Percentiles rank a stretch among this genome's conserved stretches.
Conservation (phyloP, 2,888 invertebrate genomes). For the Dasypogon diadema region DNA sequence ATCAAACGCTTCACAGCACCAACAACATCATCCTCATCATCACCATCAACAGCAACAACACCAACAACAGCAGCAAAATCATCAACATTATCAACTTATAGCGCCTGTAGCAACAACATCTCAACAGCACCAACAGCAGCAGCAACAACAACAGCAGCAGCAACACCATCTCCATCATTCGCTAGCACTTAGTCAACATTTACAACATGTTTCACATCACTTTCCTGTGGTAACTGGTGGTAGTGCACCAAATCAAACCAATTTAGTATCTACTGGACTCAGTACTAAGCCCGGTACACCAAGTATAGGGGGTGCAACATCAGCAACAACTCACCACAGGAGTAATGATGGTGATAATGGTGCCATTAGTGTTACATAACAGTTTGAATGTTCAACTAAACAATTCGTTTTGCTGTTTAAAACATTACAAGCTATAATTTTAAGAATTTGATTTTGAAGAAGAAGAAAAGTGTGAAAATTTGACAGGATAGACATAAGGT, state of each 20-base stretch:
- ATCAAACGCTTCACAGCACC: conserved; percentile 52
- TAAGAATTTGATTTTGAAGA: conserved; percentile 19
- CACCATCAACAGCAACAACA: conserved; percentile 31
- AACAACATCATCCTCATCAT: conserved; percentile 41
- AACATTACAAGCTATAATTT: conserved; percentile 6
- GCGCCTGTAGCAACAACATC: conserved; percentile 52
- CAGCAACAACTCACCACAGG: conserved; percentile 54
- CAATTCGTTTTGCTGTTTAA: conserved; percentile 5
- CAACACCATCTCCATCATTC: conserved; percentile 56
- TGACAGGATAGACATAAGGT: not conserved
- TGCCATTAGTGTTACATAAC: conserved; percentile 68
- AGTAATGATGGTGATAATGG: conserved; percentile 62
- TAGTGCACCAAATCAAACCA: conserved; percentile 10
- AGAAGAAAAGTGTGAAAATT: not conserved
- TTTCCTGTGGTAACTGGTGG: conserved; percentile 38
- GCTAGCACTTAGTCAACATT: conserved; percentile 62
- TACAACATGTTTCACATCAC: conserved; percentile 47
- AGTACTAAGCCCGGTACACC: conserved; percentile 51
- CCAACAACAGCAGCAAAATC: conserved; percentile 24
- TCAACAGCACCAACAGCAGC: conserved; percentile 49
- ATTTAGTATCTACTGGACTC: not conserved
- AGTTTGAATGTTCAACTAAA: conserved; percentile 52
- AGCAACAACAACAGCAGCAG: conserved; percentile 59
- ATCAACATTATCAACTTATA: conserved; percentile 53
- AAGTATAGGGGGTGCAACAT: conserved; percentile 50